A percentile compares a stretch with the other conserved stretches of the same genome.
These are phyloP conservation scores for Monochamus saltuarius DNA, from an alignment of 1,140 invertebrate species.

Conservation along the genomic window DNA sequence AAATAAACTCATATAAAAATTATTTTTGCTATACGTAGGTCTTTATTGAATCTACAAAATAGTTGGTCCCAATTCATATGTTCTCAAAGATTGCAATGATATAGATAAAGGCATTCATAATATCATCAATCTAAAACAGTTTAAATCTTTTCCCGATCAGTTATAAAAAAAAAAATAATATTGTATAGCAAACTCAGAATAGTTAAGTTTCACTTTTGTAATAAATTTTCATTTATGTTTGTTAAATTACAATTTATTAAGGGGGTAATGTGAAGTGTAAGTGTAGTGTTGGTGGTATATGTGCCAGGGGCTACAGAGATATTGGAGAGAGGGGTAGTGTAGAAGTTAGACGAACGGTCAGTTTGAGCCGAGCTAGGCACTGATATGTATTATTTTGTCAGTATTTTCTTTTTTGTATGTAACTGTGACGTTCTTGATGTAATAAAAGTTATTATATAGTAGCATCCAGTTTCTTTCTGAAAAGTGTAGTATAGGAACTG, in stretches of 20 bases:
- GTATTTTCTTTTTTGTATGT: too few relatives aligned
- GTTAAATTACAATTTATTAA: neutral
- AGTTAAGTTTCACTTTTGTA: conserved; percentile 1
- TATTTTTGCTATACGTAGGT: neutral
- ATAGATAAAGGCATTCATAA: neutral
- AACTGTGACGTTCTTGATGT: too few relatives aligned
- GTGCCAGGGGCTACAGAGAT: too few relatives aligned
- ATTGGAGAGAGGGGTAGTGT: too few relatives aligned
- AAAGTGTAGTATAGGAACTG: too few relatives aligned
- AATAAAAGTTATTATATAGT: too few relatives aligned
- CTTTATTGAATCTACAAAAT: neutral
- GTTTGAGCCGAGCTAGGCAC: too few relatives aligned
- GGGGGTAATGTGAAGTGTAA: neutral
- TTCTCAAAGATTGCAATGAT: neutral
- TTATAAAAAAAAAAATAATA: neutral
- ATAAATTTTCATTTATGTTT: too few relatives aligned
- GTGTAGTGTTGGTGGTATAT: too few relatives aligned
- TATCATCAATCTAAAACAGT: neutral
- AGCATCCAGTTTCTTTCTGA: too few relatives aligned
- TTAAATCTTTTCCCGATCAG: neutral
- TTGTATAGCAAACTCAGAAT: neutral
- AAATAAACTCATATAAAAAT: neutral
- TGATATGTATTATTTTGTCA: too few relatives aligned
- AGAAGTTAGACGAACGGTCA: too few relatives aligned
- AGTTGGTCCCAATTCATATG: conserved; percentile 2